Evolutionary conservation across 1,140 invertebrate species (phyloP).

Genomic region (Orius insidiosus): DNA sequence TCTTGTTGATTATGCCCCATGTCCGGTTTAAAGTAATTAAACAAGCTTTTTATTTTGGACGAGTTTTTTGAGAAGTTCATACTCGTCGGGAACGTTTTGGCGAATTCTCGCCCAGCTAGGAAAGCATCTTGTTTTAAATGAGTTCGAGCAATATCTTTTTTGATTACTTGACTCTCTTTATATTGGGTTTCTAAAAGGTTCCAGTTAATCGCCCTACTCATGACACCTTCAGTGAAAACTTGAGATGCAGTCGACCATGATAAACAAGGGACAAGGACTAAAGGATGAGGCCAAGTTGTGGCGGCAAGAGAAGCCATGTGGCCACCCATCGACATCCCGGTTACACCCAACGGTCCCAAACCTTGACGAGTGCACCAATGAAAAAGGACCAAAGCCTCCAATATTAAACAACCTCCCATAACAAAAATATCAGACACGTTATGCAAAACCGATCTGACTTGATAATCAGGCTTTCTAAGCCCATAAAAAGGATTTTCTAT

Average conservation of each 20-base stretch:
- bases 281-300: conserved; percentile 82
- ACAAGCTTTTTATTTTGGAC: too few species aligned
- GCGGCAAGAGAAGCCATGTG: conserved; percentile 96
- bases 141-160: too few species aligned
- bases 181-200: conserved; percentile 76
- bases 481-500: conserved; percentile 98
- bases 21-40: too few species aligned
- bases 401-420: conserved; percentile 92
- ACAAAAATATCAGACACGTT: conserved; percentile 98
- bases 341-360: conserved; percentile 78
- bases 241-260: conserved; percentile 93
- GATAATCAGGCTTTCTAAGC: conserved; percentile 73
- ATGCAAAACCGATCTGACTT: conserved; percentile 77
- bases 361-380: conserved; percentile 82
- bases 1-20: conserved; percentile 27
- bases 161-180: conserved; percentile 44
- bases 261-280: conserved; percentile 83
- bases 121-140: conserved; percentile 36
- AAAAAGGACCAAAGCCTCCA: conserved; percentile 81
- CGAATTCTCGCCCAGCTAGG: conserved; percentile 63
- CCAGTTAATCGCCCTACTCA: conserved; percentile 92
- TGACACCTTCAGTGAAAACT: conserved; percentile 89
- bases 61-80: conserved; percentile 21
- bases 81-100: conserved; percentile 48
- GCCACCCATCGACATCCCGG: conserved; percentile 98